A percentile compares a stretch with the other conserved stretches of the same genome.
These are phyloP conservation scores for Erythrolamprus reginae DNA, from an alignment of 2,113 vertebrate species.

Conservation along the genomic window DNA sequence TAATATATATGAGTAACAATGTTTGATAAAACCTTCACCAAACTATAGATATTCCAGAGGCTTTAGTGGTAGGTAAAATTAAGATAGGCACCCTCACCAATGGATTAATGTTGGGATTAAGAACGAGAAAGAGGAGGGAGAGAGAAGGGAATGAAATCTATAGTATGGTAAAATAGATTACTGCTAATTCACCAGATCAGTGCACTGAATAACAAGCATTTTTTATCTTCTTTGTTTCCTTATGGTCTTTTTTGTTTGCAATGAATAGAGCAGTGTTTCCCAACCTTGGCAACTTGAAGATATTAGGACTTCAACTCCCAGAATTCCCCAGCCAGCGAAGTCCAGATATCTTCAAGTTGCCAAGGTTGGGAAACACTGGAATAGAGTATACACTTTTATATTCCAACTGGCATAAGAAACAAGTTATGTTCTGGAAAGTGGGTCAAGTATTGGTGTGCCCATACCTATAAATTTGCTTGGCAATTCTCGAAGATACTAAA, in stretches of 20 bases:
- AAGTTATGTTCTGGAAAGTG: not conserved
- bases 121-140: not conserved
- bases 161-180: not conserved
- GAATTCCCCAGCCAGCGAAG: too few relatives aligned
- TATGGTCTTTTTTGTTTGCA: not conserved
- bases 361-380: too few relatives aligned
- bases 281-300: too few relatives aligned
- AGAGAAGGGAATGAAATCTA: not conserved
- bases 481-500: not conserved
- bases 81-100: not conserved
- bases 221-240: conserved; percentile 16
- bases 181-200: not conserved
- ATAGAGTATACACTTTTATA: not conserved
- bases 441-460: not conserved
- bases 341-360: too few relatives aligned
- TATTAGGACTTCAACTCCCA: too few relatives aligned
- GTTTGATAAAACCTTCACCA: not conserved
- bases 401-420: not conserved
- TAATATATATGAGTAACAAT: not conserved
- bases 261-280: conserved; percentile 23
- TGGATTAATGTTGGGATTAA: not conserved
- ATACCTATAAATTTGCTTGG: not conserved
- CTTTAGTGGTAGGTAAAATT: not conserved
- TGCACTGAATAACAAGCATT: conserved; percentile 9
- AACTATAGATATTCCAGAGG: not conserved